Base-by-base conservation (phyloP, 1,140 invertebrate genomes). In the Aphelenchoides avenae region DNA sequence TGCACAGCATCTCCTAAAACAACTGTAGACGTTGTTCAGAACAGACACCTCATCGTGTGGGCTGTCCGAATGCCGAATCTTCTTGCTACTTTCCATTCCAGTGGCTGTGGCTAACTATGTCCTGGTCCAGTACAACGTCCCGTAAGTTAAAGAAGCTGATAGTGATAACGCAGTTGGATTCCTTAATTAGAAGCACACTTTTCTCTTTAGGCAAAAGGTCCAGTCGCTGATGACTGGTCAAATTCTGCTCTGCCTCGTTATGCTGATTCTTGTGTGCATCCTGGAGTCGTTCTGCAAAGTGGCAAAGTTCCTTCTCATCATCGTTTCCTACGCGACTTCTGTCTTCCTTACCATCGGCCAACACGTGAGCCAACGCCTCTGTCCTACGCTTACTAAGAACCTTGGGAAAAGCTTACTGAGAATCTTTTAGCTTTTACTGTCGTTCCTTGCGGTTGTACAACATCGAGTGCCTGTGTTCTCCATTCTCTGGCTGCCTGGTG, bases 341-440 rank as follows among this genome's bases (percentile, higher is more conserved):
- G 41, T 75, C 13, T 77, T 70, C 30, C 39, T 75, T 24, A 51
- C 75, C 1, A 77, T 75, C 13, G 72, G 72, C 5, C 75, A 76
- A 31, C 72, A 75, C 59, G 75, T 75, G 31, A 53, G 66, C 47
- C 18, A 37, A 9, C 33, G 7, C 46, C 3, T 18, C 27, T 29
- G 42, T 26, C 13, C 20, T 41, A 24, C 7, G 13, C n/a, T 47
- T 44, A 1, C 30, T 20, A n/a, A 43, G 24, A n/a, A 51, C 5
- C 15, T 54, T 55, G 3, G 15, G 18, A 43, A 52, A 29, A 3
- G 5, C 15, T 51, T n/a, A n/a, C n/a, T n/a, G n/a, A n/a, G 53
- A 11, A 59, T 18, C 41, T 42, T 68, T 64, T 54, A 73, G 70
- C 42, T 76, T 37, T 55, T 76, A 11, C 42, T 73, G 24, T 60